Conservation (phyloP, 35 echinoderm and acorn worm genomes). For the Acanthaster planci region DNA sequence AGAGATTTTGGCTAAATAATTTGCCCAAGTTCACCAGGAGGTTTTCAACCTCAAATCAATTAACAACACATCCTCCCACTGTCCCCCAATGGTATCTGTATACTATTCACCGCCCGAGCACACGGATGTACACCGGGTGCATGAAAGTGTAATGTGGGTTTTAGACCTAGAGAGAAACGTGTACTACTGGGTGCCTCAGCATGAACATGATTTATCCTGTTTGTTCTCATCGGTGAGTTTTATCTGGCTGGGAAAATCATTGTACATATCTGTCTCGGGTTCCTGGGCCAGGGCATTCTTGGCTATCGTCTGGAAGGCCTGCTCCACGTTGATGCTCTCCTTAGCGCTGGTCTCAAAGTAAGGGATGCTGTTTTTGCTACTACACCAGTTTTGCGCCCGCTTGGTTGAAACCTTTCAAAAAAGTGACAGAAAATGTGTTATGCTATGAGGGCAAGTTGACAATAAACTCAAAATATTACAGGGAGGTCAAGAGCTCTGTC, state of each 20-base stretch:
- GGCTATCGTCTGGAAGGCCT: constrained; percentile 99
- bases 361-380: constrained; percentile 99
- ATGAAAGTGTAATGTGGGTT: background rate
- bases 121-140: background rate
- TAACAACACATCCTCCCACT: background rate
- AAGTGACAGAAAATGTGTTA: no score
- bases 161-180: background rate
- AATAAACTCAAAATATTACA: no score
- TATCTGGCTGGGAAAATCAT: constrained; percentile 87
- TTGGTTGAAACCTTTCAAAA: constrained; percentile 86
- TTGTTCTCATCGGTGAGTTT: constrained; percentile 85
- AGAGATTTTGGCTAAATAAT: no score
- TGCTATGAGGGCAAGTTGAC: no score
- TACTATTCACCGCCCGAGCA: constrained; percentile 1
- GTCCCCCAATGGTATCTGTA: background rate
- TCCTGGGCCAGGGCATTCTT: constrained; percentile 99
- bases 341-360: constrained; percentile 99
- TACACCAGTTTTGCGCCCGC: constrained; percentile 97
- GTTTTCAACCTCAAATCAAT: background rate
- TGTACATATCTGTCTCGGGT: constrained; percentile 87
- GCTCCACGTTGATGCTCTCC: constrained; percentile 98
- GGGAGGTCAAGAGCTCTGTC: no score
- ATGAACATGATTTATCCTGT: constrained; percentile 74
- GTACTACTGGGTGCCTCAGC: constrained; percentile 50
- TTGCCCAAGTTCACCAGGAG: no score